Evolutionary conservation across 2,797 vertebrate genomes (phyloP).

Genomic region (Anas georgica): DNA sequence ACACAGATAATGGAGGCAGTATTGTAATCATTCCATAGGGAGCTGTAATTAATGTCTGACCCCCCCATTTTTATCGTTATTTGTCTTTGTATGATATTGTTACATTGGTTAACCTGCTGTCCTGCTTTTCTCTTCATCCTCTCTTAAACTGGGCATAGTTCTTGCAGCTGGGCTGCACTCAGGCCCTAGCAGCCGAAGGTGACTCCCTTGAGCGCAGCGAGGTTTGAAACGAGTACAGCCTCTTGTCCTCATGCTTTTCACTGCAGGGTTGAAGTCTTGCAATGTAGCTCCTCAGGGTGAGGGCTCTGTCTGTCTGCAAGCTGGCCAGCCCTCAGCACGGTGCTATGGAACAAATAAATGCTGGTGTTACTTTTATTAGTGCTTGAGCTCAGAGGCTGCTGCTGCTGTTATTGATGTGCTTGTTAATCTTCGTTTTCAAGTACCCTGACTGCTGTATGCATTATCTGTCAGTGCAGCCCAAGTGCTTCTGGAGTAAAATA

Average conservation of each 20-base stretch:
- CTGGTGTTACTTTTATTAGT: background rate
- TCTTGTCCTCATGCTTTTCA: background rate
- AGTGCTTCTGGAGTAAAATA: background rate
- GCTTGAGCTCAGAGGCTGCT: background rate
- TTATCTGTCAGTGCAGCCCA: background rate
- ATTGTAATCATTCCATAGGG: background rate
- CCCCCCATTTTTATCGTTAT: background rate
- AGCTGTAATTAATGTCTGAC: background rate
- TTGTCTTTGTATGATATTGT: background rate
- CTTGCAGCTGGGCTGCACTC: background rate
- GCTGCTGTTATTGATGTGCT: background rate
- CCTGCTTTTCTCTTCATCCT: background rate
- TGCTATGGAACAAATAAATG: background rate
- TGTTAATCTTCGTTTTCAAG: background rate
- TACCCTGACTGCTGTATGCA: background rate
- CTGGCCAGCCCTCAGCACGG: background rate
- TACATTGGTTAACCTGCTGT: background rate
- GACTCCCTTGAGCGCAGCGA: background rate
- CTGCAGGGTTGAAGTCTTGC: background rate
- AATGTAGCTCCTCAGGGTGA: background rate
- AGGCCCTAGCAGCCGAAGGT: accelerated
- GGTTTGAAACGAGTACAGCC: background rate
- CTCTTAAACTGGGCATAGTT: background rate
- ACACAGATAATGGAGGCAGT: background rate
- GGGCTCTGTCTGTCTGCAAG: background rate